A percentile compares a stretch with the other conserved stretches of the same genome.
These are phyloP conservation scores for Teleiodes luculella DNA, from an alignment of 2,888 invertebrate genomes.

Conservation along the genomic window DNA sequence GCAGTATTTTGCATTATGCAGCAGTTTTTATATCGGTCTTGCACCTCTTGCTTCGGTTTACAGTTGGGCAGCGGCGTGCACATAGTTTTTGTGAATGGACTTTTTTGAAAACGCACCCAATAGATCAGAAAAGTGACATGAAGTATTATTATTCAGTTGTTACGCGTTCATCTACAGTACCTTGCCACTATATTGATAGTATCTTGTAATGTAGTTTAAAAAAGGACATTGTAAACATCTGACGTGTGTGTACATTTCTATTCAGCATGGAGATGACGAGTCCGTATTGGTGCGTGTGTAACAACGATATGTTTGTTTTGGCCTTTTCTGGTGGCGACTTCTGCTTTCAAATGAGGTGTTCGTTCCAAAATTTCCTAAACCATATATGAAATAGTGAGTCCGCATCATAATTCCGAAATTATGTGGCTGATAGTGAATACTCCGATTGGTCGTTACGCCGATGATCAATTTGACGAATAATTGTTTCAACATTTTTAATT, in stretches of 20 bases:
- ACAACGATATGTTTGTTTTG: too few species aligned
- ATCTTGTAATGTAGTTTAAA: background rate
- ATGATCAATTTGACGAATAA: too few species aligned
- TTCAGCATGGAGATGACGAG: background rate
- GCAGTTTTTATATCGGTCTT: slow-evolving; percentile 55
- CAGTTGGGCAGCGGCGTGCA: slow-evolving; percentile 55
- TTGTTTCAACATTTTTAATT: too few species aligned
- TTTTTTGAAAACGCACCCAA: slow-evolving; percentile 50
- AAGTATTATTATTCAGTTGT: slow-evolving; percentile 32
- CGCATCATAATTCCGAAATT: too few species aligned
- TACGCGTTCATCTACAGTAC: slow-evolving; percentile 32
- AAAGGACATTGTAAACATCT: background rate
- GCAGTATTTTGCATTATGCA: slow-evolving; percentile 54
- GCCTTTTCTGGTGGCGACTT: too few species aligned
- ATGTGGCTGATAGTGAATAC: too few species aligned
- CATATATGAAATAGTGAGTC: too few species aligned
- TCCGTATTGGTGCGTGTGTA: too few species aligned
- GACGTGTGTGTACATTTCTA: background rate
- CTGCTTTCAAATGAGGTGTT: too few species aligned
- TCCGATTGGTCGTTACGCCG: too few species aligned
- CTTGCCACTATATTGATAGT: background rate
- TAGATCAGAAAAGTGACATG: slow-evolving; percentile 48
- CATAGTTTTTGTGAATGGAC: slow-evolving; percentile 58
- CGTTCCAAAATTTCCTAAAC: too few species aligned
- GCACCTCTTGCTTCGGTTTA: slow-evolving; percentile 25